Evolutionary conservation across 2,888 invertebrate species (phyloP), one percentile per base, ranked within the genome.

Genomic region (Yponomeuta sedellus): DNA sequence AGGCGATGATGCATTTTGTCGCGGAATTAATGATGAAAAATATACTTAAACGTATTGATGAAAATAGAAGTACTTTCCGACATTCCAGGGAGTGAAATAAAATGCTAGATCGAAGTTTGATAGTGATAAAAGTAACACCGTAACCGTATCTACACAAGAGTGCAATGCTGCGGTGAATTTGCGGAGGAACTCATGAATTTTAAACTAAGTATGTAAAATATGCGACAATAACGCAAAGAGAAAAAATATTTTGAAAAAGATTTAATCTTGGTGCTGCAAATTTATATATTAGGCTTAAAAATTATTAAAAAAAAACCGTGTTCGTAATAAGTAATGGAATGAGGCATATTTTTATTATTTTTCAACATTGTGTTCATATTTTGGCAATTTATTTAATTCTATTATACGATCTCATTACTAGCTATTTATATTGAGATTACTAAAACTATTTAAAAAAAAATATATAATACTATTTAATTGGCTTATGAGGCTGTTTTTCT

Each of bases 261-360:
- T 66, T 62, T 63, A 65, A 89, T 87, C 88, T 91, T 91, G 91
- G 91, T 91, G 91, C 91, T 91, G 91, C 88, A 89, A 91, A 91
- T 88, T 90, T 85, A 90, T 91, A 90, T 90, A 91, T 90, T 91
- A 90, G 90, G 90, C 89, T 90, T 91, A 90, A 91, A 89, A 87
- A 85, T 82, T 87, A 86, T 84, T 79, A 52, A 83, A 83, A 83
- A 83, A 85, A 81, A 79, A 85, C 80, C 77, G 82, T 88, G 88
- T 90, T 90, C 88, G 87, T 84, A 52, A 78, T 88, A 88, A 85
- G 89, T 83, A 88, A 88, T 87, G 40, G 80, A 83, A 86, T 86
- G 90, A 90, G 91, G 89, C 91, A 86, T 89, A 88, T 88, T 59
- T 52, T 59, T 86, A 77, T 59, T 86, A 77, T 83, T 88, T 89